phyloP scores from a whole-genome alignment of 1,140 invertebrate species.

The Druon quercuslanigerum region DNA sequence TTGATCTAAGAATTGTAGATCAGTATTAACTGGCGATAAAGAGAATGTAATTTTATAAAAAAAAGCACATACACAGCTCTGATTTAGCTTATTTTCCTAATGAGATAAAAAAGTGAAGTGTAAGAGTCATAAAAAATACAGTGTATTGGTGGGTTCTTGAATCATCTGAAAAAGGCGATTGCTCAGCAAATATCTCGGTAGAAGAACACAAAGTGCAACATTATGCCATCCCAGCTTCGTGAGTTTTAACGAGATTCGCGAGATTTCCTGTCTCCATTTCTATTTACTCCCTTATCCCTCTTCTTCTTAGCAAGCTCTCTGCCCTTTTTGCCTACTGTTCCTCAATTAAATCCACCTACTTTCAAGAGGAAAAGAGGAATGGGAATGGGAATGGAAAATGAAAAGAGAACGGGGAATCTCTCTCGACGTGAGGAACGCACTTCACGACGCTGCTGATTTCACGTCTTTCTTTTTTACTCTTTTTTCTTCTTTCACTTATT shows the following conservation, averaged over 20 bases:
- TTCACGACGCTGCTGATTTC: slow-evolving; percentile 18
- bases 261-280: slow-evolving; percentile 29
- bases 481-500: not conserved
- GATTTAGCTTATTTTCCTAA: not conserved
- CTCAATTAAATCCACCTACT: slow-evolving; percentile 29
- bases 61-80: too few species aligned
- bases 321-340: slow-evolving; percentile 26
- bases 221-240: slow-evolving; percentile 24
- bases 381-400: not conserved
- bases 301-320: not conserved
- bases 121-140: not conserved
- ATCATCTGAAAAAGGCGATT: slow-evolving; percentile 18
- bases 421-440: slow-evolving; percentile 30
- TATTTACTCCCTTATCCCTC: slow-evolving; percentile 26
- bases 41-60: too few species aligned
- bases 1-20: too few species aligned
- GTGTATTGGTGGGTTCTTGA: slow-evolving; percentile 1
- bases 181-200: slow-evolving; percentile 29
- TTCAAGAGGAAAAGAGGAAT: slow-evolving; percentile 3
- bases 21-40: too few species aligned
- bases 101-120: not conserved
- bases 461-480: not conserved
- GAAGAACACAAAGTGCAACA: slow-evolving; percentile 20
- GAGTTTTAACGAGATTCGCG: slow-evolving; percentile 30
- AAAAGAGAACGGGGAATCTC: slow-evolving; percentile 9